Evolutionary conservation across 1,140 invertebrate genomes (phyloP), one percentile per base, ranked within the genome.

Genomic region (Penaeus vannamei): DNA sequence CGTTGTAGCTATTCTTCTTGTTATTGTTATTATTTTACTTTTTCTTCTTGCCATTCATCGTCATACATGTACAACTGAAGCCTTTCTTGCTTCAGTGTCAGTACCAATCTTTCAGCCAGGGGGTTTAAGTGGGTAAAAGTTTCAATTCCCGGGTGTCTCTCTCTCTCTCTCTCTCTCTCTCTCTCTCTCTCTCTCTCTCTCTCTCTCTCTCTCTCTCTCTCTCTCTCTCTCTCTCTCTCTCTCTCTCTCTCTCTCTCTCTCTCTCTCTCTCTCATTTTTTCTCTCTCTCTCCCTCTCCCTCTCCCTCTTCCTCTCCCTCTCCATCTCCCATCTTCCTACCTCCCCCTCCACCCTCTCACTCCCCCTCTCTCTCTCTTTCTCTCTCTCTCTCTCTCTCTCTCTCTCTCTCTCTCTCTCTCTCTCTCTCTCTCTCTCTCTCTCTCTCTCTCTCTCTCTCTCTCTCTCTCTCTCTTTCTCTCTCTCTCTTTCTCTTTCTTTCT

Each of bases 381-480:
- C 36, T 60, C 80, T 60, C 80, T 59, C 80, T 82, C 80, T n/a
- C 53, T 22, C 80, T 8, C 80, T 26, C 80, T 2, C 80, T 22
- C 36, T 7, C 80, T 26, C 80, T 42, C 59, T 59, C 59, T 26
- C 26, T 7, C 59, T 10, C 80, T 59, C 59, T 20, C 14, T 53
- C 32, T n/a, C 23, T 26, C 36, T 22, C 19, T 59, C 59, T 26
- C 79, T 3, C 2, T 22, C 42, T 53, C 32, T 81, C 79, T 23
- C 46, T 32, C 20, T 59, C 26, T 26, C 80, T 82, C 80, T 59
- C 59, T 59, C 53, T 46, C 53, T 59, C 26, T 26, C 76, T 32
- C 23, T 20, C 32, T 32, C 23, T 32, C 19, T n/a, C 19, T 32
- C 76, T 32, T 12, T 26, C 23, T 32, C 76, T 79, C 19, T 32